These are phyloP conservation scores for Protophormia terraenovae DNA, from an alignment of 2,888 invertebrate genomes.

Conservation along the genomic window DNA sequence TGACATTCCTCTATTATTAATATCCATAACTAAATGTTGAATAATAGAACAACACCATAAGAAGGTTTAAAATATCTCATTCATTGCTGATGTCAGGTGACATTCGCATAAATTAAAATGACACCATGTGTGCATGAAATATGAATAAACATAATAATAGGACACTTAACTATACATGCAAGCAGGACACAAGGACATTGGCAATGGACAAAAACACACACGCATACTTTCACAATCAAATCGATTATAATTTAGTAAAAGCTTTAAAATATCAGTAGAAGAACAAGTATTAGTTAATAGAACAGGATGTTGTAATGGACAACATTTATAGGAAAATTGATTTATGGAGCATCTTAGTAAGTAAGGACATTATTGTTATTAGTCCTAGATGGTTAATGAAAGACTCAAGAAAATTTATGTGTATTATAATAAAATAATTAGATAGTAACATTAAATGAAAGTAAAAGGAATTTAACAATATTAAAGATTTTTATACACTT, in stretches of 20 bases:
- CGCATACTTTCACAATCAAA: not conserved
- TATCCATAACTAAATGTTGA: conserved; percentile 6
- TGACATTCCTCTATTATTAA: not conserved
- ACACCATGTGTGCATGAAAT: conserved; percentile 39
- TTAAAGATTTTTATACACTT: too few species aligned
- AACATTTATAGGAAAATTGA: conserved; percentile 20
- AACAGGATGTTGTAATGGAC: conserved; percentile 7
- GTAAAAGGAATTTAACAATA: too few species aligned
- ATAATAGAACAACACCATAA: not conserved
- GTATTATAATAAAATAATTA: not conserved
- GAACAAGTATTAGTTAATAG: not conserved
- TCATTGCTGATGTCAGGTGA: conserved; percentile 37
- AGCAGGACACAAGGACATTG: not conserved
- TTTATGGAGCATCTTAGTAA: conserved; percentile 11
- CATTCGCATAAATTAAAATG: conserved; percentile 59
- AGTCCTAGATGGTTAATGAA: not conserved
- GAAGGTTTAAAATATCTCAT: not conserved
- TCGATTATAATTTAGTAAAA: conserved; percentile 30
- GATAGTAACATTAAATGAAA: too few species aligned
- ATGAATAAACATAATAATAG: conserved; percentile 36
- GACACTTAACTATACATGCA: not conserved
- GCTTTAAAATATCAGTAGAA: not conserved
- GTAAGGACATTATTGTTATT: not conserved
- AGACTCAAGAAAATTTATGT: conserved; percentile 15
- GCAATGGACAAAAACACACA: not conserved